phyloP scores from a whole-genome alignment of 2,888 invertebrate species.

The Alviniconcha strummeri region DNA sequence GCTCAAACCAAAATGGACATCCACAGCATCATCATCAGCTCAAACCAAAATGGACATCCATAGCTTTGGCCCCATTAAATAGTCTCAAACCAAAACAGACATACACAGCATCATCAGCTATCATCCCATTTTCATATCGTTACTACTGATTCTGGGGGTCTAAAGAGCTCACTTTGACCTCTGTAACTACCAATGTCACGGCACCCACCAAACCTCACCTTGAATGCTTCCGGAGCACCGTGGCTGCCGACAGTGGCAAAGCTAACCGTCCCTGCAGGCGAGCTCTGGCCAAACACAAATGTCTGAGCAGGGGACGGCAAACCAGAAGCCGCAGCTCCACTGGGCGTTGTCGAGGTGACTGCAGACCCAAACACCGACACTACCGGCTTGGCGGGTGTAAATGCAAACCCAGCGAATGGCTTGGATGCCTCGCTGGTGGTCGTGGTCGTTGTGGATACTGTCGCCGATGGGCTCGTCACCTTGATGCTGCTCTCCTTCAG shows the following conservation, averaged over 20 bases:
- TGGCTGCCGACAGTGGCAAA: constrained; percentile 26
- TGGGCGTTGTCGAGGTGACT: not conserved
- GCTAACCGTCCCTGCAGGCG: not conserved
- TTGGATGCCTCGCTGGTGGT: constrained; percentile 67
- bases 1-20: too few species aligned
- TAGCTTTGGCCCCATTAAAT: too few species aligned
- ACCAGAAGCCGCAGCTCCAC: not conserved
- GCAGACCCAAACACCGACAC: constrained; percentile 24
- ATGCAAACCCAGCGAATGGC: constrained; percentile 63
- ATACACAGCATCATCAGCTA: too few species aligned
- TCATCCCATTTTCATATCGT: too few species aligned
- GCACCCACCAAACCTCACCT: not conserved
- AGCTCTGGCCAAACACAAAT: constrained; percentile 19
- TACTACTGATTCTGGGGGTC: too few species aligned
- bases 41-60: too few species aligned
- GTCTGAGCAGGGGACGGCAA: not conserved
- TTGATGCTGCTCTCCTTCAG: constrained; percentile 36
- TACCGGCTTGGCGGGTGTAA: constrained; percentile 42
- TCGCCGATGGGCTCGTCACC: constrained; percentile 22
- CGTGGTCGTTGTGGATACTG: constrained; percentile 51
- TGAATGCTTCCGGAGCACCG: not conserved
- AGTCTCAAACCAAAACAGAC: too few species aligned
- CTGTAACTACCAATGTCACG: not conserved
- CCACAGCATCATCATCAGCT: too few species aligned
- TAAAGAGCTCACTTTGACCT: too few species aligned